Evolutionary conservation across 2,113 vertebrate genomes (phyloP).

Genomic region (Choloepus hoffmanni): DNA sequence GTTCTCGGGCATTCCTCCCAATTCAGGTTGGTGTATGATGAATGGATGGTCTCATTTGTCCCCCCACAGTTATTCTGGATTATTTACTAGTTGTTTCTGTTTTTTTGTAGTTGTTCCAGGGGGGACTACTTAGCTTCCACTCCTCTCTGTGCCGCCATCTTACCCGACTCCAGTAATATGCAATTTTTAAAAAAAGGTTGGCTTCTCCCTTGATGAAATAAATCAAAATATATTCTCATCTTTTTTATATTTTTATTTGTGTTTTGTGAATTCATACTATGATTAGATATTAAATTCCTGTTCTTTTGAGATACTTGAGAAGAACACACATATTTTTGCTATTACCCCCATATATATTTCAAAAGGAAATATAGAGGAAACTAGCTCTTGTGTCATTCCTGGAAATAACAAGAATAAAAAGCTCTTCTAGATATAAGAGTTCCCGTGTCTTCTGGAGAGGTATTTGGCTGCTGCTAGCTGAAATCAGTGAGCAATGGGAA

Average conservation of each 20-base stretch:
- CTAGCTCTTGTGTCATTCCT: not conserved
- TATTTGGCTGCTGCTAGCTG: not conserved
- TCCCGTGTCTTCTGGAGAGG: not conserved
- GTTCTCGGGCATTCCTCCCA: no score
- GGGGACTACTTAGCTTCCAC: no score
- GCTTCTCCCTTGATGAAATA: conserved; percentile 3
- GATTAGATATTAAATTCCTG: not conserved
- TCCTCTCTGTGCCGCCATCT: no score
- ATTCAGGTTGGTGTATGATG: no score
- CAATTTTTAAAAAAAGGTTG: not conserved
- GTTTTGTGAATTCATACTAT: conserved; percentile 10
- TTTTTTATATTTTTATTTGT: not conserved
- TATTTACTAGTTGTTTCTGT: no score
- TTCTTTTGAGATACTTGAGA: conserved; percentile 12
- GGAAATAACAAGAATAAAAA: not conserved
- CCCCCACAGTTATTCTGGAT: no score
- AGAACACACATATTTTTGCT: not conserved
- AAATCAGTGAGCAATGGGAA: not conserved
- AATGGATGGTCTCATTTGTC: no score
- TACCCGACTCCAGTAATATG: no score
- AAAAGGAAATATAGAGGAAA: not conserved
- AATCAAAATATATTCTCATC: not conserved
- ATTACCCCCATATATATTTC: not conserved
- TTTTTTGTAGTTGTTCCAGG: no score
- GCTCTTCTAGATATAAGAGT: not conserved